phyloP scores from a whole-genome alignment of 2,797 vertebrate genomes.

The Cephalopachus bancanus region DNA sequence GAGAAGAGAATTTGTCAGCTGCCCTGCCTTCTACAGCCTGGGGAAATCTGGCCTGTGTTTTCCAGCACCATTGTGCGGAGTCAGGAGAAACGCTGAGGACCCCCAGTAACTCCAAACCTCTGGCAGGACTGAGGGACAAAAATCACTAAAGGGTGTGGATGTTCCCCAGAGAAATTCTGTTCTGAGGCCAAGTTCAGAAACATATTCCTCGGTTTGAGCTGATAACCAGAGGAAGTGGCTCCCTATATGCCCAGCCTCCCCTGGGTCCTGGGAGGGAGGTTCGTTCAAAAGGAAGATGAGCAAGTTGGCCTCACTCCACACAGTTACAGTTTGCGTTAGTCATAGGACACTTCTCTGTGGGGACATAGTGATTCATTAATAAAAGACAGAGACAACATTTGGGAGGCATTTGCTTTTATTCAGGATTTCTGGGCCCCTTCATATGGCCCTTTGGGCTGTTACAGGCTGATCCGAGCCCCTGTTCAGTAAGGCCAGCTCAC shows the following conservation, averaged over 20 bases:
- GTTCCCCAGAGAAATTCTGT: neutral
- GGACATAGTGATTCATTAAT: conserved; percentile 32
- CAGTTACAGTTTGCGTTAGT: neutral
- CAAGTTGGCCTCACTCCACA: neutral
- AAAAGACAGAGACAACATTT: neutral
- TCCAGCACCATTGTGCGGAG: neutral
- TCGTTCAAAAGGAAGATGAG: neutral
- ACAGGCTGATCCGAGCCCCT: accelerated
- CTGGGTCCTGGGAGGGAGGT: neutral
- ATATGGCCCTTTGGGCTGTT: neutral
- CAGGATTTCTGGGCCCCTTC: neutral
- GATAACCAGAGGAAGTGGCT: neutral
- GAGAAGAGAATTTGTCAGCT: neutral
- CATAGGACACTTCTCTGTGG: neutral
- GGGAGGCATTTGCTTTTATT: neutral
- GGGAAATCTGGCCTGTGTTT: neutral
- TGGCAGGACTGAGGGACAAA: neutral
- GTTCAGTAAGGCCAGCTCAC: neutral
- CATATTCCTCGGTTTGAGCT: neutral
- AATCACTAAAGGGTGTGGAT: neutral
- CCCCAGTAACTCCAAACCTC: neutral
- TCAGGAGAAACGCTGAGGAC: neutral
- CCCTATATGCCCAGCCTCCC: neutral
- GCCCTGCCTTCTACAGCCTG: neutral
- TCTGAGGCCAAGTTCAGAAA: neutral